Evolutionary conservation across 1,140 invertebrate species (phyloP).

Genomic region (Steinernema khuongi): DNA sequence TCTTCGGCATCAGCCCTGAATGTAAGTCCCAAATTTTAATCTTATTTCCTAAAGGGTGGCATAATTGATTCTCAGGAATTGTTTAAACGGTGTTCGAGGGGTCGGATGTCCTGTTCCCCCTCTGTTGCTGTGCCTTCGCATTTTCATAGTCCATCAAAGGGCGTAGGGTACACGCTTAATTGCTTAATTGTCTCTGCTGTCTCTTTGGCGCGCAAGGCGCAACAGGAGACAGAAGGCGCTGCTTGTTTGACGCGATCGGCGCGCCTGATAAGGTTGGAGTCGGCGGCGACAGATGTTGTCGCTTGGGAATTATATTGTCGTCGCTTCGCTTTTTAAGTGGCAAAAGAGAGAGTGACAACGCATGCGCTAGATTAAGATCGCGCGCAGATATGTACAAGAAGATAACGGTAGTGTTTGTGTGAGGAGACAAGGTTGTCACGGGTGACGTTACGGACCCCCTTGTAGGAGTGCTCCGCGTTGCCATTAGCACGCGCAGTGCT

Average conservation of each 20-base stretch:
- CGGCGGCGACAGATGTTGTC: constrained; percentile 3
- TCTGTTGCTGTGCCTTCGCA: not conserved
- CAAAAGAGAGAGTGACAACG: constrained; percentile 5
- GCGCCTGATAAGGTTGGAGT: constrained; percentile 6
- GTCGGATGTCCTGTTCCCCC: not conserved
- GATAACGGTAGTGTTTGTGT: constrained; percentile 2
- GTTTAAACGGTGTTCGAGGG: too few relatives aligned
- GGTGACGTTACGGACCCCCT: not conserved
- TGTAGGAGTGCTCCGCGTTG: not conserved
- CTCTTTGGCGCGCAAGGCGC: constrained; percentile 11
- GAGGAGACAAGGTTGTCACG: constrained; percentile 10
- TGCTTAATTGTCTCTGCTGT: constrained; percentile 11
- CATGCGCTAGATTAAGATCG: not conserved
- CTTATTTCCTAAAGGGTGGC: too few relatives aligned
- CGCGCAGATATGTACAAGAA: not conserved
- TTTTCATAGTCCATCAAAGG: constrained; percentile 3
- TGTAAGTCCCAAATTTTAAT: constrained; percentile 15
- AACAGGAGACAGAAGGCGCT: constrained; percentile 12
- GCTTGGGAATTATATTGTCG: constrained; percentile 16
- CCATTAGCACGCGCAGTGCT: not conserved
- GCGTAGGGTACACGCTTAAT: not conserved
- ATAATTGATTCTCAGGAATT: too few relatives aligned
- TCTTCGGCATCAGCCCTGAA: constrained; percentile 14
- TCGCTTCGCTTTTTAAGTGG: constrained; percentile 16
- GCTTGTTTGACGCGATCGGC: constrained; percentile 12